Evolutionary conservation across 2,888 invertebrate species (phyloP), one percentile per base, ranked within the genome.

Genomic region (Amphipyra berbera): DNA sequence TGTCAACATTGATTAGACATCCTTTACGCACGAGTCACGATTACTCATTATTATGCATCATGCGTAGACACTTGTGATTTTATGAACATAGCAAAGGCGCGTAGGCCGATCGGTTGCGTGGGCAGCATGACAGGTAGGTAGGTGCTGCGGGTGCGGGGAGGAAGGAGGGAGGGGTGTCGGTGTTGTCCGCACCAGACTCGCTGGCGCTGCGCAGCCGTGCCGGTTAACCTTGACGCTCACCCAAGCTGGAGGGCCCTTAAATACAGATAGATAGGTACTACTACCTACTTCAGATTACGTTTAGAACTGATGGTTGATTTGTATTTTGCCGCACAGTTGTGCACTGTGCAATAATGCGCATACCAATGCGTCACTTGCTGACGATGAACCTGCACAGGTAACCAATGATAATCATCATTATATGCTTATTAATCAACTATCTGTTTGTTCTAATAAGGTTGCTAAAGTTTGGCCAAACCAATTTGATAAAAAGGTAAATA

Each of bases 171-270:
- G 42, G 42, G 61, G 47, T 27, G 37, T 49, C 56, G 41, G 61
- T 61, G 61, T 59, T 62, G 79, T 73, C 70, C 84, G 79, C 81
- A 82, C 81, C 83, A 93, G 93, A 93, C 93, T 90, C 81, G 55
- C 74, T 82, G 93, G 92, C 93, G 93, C 91, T 83, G 85, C 82
- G 76, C 71, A 70, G 75, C 73, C 74, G 74, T 75, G 86, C 90
- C 84, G 74, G 92, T 84, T 93, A 85, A 87, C 93, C 93, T 93
- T 93, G 92, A 88, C 87, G 89, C 81, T 86, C 88, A 80, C 83
- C 68, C 74, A 76, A 77, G 76, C 73, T 77, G 70, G 65, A 78
- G 77, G 75, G 84, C 83, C 82, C 81, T 82, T 82, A 77, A 79
- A 73, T 54, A 66, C 48, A 48, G 55, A 50, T 62, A 37, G 59